Conservation (phyloP, 2,113 vertebrate genomes). For the Platysternon megacephalum region DNA sequence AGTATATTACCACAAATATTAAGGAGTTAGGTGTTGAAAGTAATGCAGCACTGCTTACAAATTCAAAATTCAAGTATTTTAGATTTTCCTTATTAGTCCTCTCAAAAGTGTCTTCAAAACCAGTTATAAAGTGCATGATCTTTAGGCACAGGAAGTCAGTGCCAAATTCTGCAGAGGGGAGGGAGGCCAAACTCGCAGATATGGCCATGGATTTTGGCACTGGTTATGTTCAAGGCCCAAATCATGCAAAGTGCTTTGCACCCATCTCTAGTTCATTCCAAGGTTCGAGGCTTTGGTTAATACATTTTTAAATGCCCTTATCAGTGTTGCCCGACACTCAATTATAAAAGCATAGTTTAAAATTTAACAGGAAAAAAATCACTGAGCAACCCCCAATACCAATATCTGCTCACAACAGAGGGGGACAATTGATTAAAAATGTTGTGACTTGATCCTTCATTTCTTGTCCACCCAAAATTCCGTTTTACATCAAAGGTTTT, state of each 20-base stretch:
- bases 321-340: neutral
- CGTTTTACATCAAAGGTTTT: neutral
- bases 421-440: neutral
- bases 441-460: neutral
- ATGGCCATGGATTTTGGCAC: neutral
- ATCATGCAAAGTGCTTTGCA: neutral
- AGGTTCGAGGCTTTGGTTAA: neutral
- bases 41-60: neutral
- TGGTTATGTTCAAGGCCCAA: neutral
- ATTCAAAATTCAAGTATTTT: neutral
- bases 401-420: neutral
- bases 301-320: neutral
- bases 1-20: neutral
- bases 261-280: neutral
- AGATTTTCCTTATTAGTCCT: neutral
- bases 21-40: neutral
- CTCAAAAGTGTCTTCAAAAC: neutral
- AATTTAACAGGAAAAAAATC: neutral
- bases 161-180: neutral
- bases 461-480: neutral
- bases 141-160: neutral
- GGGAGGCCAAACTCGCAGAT: neutral
- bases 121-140: neutral
- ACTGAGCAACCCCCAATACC: neutral
- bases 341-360: neutral